Conservation (phyloP, 2,113 vertebrate genomes). For the Elaphurus davidianus region DNA sequence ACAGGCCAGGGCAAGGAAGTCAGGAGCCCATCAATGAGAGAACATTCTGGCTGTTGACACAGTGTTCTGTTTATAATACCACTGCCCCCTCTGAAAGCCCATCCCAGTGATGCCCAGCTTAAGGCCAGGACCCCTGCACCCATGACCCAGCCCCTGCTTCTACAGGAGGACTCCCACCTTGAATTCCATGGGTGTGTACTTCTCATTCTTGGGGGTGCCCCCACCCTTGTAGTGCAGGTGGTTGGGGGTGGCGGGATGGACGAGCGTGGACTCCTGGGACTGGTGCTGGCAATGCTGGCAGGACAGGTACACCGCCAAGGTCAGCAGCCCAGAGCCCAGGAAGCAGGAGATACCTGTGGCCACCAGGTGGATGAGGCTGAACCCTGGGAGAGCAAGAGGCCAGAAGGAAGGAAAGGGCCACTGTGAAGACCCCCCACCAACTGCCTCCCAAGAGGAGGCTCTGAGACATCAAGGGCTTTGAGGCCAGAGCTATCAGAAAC, state of each 20-base stretch:
- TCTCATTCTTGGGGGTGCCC: slow-evolving; percentile 98
- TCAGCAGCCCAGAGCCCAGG: slow-evolving; percentile 95
- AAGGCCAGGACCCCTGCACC: not conserved
- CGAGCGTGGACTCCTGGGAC: slow-evolving; percentile 95
- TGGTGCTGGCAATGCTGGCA: slow-evolving; percentile 95
- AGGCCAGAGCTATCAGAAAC: not conserved
- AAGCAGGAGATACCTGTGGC: slow-evolving; percentile 97
- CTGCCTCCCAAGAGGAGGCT: not conserved
- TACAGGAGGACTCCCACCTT: slow-evolving; percentile 85
- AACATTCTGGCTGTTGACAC: not conserved
- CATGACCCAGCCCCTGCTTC: not conserved
- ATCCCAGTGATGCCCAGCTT: not conserved
- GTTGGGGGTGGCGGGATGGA: slow-evolving; percentile 97
- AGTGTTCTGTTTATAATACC: not conserved
- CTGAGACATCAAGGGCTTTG: not conserved
- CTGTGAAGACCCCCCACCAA: not conserved
- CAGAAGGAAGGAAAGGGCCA: not conserved
- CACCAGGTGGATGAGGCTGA: slow-evolving; percentile 95
- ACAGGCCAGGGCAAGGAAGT: not conserved
- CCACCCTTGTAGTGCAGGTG: slow-evolving; percentile 98
- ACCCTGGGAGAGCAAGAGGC: slow-evolving; percentile 81
- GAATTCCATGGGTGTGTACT: slow-evolving; percentile 99
- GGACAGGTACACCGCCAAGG: slow-evolving; percentile 94
- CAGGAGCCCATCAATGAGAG: not conserved
- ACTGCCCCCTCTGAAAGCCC: not conserved